Percentiles rank a stretch among this genome's conserved stretches.
These are phyloP conservation scores for Agrenia bidenticulata DNA, from an alignment of 2,888 invertebrate genomes.

Conservation along the genomic window DNA sequence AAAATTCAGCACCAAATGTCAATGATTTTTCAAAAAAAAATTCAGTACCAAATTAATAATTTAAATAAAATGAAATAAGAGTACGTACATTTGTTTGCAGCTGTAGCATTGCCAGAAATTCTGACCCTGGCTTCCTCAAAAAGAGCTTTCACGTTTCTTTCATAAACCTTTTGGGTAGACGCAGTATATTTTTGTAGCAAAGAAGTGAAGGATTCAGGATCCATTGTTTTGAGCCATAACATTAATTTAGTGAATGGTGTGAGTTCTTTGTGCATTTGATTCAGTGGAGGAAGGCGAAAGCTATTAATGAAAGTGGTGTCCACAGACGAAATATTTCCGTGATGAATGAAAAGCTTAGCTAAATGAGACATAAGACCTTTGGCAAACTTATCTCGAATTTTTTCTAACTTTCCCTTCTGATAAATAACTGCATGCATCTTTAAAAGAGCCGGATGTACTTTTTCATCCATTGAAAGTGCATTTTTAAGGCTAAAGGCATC, in stretches of 20 bases:
- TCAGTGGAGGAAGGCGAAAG: constrained; percentile 73
- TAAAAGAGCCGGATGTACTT: constrained; percentile 65
- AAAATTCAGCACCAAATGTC: too few species aligned
- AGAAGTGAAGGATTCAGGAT: constrained; percentile 76
- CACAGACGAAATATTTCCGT: constrained; percentile 61
- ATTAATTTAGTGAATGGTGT: constrained; percentile 84
- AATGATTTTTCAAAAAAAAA: too few species aligned
- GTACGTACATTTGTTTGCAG: constrained; percentile 40
- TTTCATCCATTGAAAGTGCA: constrained; percentile 58
- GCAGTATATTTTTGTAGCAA: constrained; percentile 78
- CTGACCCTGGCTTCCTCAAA: constrained; percentile 72
- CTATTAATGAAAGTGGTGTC: constrained; percentile 55
- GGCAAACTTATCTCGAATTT: constrained; percentile 76
- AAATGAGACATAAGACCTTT: constrained; percentile 82
- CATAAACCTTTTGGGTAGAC: constrained; percentile 83
- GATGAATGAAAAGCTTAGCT: constrained; percentile 91
- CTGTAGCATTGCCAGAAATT: constrained; percentile 54
- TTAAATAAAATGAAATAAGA: too few species aligned
- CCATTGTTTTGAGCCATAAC: constrained; percentile 87
- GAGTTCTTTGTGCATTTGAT: constrained; percentile 80
- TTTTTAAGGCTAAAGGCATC: constrained; percentile 48
- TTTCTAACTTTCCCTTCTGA: constrained; percentile 75
- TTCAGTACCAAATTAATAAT: not conserved
- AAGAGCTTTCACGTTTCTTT: constrained; percentile 76
- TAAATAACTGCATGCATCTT: constrained; percentile 76